These are phyloP conservation scores for Latrodectus geometricus DNA, from an alignment of 1,140 invertebrate genomes.

Conservation along the genomic window DNA sequence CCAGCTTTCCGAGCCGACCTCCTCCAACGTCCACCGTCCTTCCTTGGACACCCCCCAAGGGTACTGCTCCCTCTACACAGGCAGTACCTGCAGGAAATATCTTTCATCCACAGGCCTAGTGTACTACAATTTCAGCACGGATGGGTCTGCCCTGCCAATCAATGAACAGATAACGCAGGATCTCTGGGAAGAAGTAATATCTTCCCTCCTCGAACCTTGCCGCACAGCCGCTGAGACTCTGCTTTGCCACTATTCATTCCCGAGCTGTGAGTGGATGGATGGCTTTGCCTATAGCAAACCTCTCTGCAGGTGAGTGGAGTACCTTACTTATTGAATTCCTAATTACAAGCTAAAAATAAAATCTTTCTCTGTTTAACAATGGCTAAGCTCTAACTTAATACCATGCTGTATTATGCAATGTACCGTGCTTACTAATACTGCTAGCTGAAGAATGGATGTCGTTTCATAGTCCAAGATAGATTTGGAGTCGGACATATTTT, in stretches of 20 bases:
- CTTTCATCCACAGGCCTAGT: slow-evolving; percentile 79
- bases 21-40: slow-evolving; percentile 31
- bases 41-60: slow-evolving; percentile 68
- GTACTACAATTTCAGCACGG: slow-evolving; percentile 79
- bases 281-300: slow-evolving; percentile 66
- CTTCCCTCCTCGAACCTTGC: slow-evolving; percentile 83
- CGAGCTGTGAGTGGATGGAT: slow-evolving; percentile 79
- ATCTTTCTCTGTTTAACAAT: background rate
- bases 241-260: slow-evolving; percentile 92
- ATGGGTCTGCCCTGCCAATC: slow-evolving; percentile 74
- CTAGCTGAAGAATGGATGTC: too few relatives aligned
- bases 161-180: slow-evolving; percentile 86
- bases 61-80: slow-evolving; percentile 89
- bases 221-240: slow-evolving; percentile 86
- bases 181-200: slow-evolving; percentile 88
- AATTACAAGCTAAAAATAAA: background rate
- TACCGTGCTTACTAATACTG: too few relatives aligned
- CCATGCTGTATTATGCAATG: too few relatives aligned
- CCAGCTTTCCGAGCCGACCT: slow-evolving; percentile 35
- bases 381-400: too few relatives aligned
- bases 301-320: slow-evolving; percentile 72
- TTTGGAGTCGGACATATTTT: too few relatives aligned
- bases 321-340: background rate
- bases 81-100: slow-evolving; percentile 86
- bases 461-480: too few relatives aligned